Evolutionary conservation across 2,797 vertebrate species (phyloP), one percentile per base, ranked within the genome.

Genomic region (Phalanger gymnotis): DNA sequence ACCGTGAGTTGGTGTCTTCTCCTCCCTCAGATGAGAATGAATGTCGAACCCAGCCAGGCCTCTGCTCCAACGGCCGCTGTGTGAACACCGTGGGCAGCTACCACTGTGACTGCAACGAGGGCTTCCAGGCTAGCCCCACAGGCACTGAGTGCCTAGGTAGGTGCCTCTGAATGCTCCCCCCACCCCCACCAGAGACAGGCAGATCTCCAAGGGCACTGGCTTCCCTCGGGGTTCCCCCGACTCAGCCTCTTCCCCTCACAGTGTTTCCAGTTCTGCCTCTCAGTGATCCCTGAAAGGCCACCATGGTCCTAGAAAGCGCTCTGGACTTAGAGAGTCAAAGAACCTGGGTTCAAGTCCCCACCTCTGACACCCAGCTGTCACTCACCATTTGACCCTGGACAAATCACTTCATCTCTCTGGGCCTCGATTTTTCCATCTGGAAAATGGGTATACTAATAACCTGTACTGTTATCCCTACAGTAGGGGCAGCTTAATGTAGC

Each of bases 101-200:
- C 97, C 98, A 98, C 97, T 99, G 99, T 4, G 99, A 99, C 92
- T 99, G 99, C 96, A 99, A 99, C 0, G 99, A 99, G 6, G 99
- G 99, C 19, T 99, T 99, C 92, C 99, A 99, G 97, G 98, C 99
- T 81, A 99, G 99, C 91, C 98, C 99, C 56, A 98, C 99, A 0
- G 99, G 99, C 97, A 99, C 99, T 0, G 99, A 99, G 96, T 99
- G 99, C 92, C 99, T 99, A 0, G 99, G 99, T 99, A 98, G 99
- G 98, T 96, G n/a, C 22, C 30, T 51, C 27, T 1, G 2, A 28
- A 47, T 58, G 40, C 40, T 25, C 25, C 11, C 2, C 7, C 10
- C 5, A 34, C n/a, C 1, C 5, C 40, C 19, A 0, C 5, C 53
- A 16, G 5, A 81, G 14, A 52, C 81, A 28, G 40, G 40, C 11